Evolutionary conservation across 1,140 invertebrate genomes (phyloP).

Genomic region (Drosophila orosa): DNA sequence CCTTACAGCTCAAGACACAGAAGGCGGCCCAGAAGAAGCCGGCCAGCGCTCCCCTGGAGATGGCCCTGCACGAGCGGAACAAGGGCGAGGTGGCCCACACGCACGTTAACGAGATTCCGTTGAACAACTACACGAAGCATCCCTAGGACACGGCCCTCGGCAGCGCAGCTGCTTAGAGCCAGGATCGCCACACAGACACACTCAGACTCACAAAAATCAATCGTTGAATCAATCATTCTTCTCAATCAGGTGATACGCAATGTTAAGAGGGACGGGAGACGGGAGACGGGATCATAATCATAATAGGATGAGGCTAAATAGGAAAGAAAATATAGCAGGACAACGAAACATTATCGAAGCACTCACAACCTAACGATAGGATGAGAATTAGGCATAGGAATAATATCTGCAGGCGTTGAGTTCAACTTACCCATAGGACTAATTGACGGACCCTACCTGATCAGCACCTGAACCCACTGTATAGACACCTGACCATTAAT

Average conservation of each 20-base stretch:
- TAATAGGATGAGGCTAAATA: constrained; percentile 39
- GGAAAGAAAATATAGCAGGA: constrained; percentile 23
- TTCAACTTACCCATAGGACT: constrained; percentile 45
- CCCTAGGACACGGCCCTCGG: constrained; percentile 78
- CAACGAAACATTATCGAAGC: constrained; percentile 40
- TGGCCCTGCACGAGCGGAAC: constrained; percentile 74
- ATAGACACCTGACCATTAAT: constrained; percentile 42
- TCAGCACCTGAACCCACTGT: constrained; percentile 27
- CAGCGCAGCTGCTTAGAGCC: constrained; percentile 70
- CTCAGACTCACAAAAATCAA: constrained; percentile 9
- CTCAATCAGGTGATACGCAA: constrained; percentile 68
- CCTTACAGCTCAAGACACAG: constrained; percentile 76
- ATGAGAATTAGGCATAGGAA: constrained; percentile 26
- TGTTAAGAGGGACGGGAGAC: constrained; percentile 39
- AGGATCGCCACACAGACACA: constrained; percentile 11
- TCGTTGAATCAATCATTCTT: constrained; percentile 41
- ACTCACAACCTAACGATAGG: constrained; percentile 25
- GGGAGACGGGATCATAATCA: constrained; percentile 28
- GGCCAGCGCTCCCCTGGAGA: constrained; percentile 69
- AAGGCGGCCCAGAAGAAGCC: constrained; percentile 78
- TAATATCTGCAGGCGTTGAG: constrained; percentile 34
- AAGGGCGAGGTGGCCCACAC: constrained; percentile 76
- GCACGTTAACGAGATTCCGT: constrained; percentile 73
- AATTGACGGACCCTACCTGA: constrained; percentile 37
- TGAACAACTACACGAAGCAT: constrained; percentile 83